These are phyloP conservation scores for Lymantria monacha DNA, from an alignment of 2,888 invertebrate species.

Conservation along the genomic window DNA sequence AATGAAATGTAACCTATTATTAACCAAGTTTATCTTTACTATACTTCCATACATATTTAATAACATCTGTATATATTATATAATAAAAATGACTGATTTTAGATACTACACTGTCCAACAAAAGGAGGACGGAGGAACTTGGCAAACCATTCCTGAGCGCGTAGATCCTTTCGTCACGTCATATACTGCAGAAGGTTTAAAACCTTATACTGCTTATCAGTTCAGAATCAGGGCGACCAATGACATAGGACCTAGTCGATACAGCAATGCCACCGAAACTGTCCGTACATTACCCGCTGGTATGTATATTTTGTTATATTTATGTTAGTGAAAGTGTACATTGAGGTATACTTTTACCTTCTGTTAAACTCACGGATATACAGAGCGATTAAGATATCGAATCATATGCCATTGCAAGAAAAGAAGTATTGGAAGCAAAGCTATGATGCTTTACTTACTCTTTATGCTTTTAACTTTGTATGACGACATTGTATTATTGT, in stretches of 20 bases:
- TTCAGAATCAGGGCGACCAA: constrained; percentile 97
- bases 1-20: too few species aligned
- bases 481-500: too few species aligned
- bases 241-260: constrained; percentile 96
- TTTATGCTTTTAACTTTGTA: too few species aligned
- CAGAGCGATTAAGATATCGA: too few species aligned
- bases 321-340: not conserved
- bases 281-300: constrained; percentile 94
- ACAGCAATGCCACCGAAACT: constrained; percentile 93
- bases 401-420: too few species aligned
- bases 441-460: too few species aligned
- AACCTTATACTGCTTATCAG: constrained; percentile 94
- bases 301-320: constrained; percentile 40
- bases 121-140: constrained; percentile 91
- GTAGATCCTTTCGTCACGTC: constrained; percentile 94
- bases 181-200: constrained; percentile 91
- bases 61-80: too few species aligned
- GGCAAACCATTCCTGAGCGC: constrained; percentile 92
- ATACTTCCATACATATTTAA: too few species aligned
- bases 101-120: constrained; percentile 96
- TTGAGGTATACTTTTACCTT: not conserved
- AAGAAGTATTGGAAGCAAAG: too few species aligned
- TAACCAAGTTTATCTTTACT: too few species aligned
- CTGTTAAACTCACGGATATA: too few species aligned
- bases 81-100: not conserved